phyloP scores from a whole-genome alignment of 2,113 vertebrate genomes.

The Scomber scombrus region DNA sequence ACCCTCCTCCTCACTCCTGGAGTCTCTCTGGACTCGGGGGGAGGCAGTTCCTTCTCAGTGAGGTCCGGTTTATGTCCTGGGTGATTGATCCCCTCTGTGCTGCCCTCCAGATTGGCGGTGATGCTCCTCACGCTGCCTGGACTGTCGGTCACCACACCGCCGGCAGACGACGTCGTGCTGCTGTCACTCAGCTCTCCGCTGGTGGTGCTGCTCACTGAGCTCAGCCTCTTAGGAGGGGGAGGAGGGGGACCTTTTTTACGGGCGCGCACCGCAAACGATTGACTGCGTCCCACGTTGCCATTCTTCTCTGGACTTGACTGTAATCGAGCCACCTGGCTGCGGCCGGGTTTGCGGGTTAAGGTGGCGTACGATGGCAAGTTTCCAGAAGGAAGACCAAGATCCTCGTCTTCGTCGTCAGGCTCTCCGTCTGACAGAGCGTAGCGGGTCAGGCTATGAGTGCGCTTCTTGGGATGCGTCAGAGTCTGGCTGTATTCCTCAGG shows the following conservation, averaged over 20 bases:
- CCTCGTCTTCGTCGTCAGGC: slow-evolving; percentile 87
- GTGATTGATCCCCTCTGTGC: neutral
- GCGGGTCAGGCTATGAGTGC: slow-evolving; percentile 89
- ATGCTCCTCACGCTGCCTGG: slow-evolving; percentile 66
- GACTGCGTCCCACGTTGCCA: slow-evolving; percentile 89
- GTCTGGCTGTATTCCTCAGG: slow-evolving; percentile 3
- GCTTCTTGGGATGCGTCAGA: slow-evolving; percentile 83
- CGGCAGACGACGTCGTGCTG: slow-evolving; percentile 26
- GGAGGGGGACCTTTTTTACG: slow-evolving; percentile 94
- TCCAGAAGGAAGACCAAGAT: slow-evolving; percentile 55
- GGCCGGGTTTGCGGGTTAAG: slow-evolving; percentile 89
- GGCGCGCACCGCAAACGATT: slow-evolving; percentile 92
- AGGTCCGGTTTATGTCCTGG: neutral
- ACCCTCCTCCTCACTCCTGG: slow-evolving; percentile 81
- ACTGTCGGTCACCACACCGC: slow-evolving; percentile 19
- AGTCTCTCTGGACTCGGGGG: slow-evolving; percentile 26
- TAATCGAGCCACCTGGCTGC: slow-evolving; percentile 62
- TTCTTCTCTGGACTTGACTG: slow-evolving; percentile 71
- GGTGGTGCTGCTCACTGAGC: slow-evolving; percentile 91
- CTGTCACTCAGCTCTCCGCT: slow-evolving; percentile 79
- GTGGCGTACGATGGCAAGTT: slow-evolving; percentile 91
- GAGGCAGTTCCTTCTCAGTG: neutral
- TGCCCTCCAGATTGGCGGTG: slow-evolving; percentile 76
- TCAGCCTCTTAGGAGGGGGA: slow-evolving; percentile 93
- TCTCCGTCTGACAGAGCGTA: slow-evolving; percentile 91